phyloP scores from a whole-genome alignment of 2,797 vertebrate genomes.

The Myoxocephalus aenaeus region DNA sequence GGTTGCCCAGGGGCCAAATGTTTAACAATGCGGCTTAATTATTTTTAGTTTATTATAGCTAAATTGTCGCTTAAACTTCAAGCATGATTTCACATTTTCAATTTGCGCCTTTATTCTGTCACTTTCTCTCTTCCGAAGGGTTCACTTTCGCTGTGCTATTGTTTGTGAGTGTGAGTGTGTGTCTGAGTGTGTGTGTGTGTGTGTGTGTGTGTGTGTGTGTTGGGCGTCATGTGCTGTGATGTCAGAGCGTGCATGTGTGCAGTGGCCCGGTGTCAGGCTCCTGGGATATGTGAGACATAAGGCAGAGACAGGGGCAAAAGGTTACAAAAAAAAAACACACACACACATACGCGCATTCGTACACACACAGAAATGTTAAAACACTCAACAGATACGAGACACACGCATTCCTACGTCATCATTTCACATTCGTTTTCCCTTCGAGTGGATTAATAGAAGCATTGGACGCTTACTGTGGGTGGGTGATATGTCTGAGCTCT shows the following conservation, averaged over 20 bases:
- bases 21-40: constrained; percentile 20
- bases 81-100: constrained; percentile 6
- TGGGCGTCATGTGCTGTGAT: constrained; percentile 7
- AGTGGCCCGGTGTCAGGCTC: constrained; percentile 54
- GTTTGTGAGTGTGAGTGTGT: background rate
- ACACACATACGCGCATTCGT: constrained; percentile 28
- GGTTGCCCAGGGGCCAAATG: constrained; percentile 22
- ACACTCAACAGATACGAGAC: constrained; percentile 54
- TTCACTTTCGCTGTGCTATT: background rate
- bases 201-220: background rate
- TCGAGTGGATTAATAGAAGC: constrained; percentile 23
- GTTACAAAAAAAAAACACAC: constrained; percentile 70
- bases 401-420: constrained; percentile 28
- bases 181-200: constrained; percentile 13
- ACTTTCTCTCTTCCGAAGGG: background rate
- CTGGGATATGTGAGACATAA: constrained; percentile 70
- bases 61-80: constrained; percentile 28
- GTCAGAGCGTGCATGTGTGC: background rate
- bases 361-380: constrained; percentile 53
- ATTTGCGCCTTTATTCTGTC: background rate
- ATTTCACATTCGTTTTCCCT: constrained; percentile 33
- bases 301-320: constrained; percentile 75
- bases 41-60: constrained; percentile 16
- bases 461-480: constrained; percentile 1
- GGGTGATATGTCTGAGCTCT: constrained; percentile 11